phyloP scores from a whole-genome alignment of 2,113 vertebrate genomes.

The Peromyscus polionotus region DNA sequence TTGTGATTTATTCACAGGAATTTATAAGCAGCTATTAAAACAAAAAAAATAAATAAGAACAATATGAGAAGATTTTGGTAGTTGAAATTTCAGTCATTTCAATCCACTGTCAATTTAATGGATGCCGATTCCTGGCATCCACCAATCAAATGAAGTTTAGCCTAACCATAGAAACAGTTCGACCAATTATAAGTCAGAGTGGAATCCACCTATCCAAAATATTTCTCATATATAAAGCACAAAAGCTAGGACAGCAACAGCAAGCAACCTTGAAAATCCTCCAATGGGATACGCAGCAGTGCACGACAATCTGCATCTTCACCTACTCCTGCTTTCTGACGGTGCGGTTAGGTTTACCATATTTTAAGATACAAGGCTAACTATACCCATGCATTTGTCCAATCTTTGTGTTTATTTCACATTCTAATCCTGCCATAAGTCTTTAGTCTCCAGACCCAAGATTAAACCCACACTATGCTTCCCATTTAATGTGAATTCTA shows the following conservation, averaged over 20 bases:
- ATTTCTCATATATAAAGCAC: slow-evolving; percentile 65
- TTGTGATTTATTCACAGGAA: not conserved
- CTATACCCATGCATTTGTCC: not conserved
- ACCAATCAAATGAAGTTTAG: slow-evolving; percentile 78
- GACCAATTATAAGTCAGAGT: slow-evolving; percentile 79
- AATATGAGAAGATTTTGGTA: not conserved
- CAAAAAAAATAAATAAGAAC: not conserved
- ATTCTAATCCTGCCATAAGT: not conserved
- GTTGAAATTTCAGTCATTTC: slow-evolving; percentile 42
- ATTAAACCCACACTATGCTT: not conserved
- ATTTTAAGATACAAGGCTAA: not conserved
- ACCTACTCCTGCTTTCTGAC: not conserved
- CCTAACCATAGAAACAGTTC: slow-evolving; percentile 85
- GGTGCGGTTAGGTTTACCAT: not conserved
- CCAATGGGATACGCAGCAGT: not conserved
- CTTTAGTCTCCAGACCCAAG: not conserved
- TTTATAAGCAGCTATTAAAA: not conserved
- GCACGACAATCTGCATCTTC: not conserved
- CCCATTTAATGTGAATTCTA: not conserved
- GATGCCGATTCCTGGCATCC: slow-evolving; percentile 52
- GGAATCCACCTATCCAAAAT: slow-evolving; percentile 81
- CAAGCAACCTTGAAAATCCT: slow-evolving; percentile 62
- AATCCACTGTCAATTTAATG: slow-evolving; percentile 44
- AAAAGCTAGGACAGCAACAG: slow-evolving; percentile 74
- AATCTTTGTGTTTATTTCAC: not conserved